phyloP scores from a whole-genome alignment of 2,888 invertebrate species.

The Drosophila flavopinicola region DNA sequence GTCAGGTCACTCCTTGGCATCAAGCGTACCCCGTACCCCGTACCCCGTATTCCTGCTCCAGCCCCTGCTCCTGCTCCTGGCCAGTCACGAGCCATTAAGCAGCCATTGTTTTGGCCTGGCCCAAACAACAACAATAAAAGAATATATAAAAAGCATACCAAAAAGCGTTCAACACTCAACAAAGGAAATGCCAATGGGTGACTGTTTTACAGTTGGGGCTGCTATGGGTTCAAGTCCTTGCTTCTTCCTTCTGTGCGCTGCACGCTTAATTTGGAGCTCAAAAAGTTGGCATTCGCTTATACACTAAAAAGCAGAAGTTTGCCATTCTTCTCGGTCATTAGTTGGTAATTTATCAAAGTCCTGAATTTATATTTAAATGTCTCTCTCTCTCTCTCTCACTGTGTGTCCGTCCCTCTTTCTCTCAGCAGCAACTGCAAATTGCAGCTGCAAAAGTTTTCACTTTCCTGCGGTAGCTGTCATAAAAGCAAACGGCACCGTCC shows the following conservation, averaged over 20 bases:
- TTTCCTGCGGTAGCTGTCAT: slow-evolving; percentile 52
- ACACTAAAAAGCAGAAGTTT: slow-evolving; percentile 67
- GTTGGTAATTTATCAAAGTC: slow-evolving; percentile 79
- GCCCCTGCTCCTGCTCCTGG: no score
- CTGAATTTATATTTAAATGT: slow-evolving; percentile 64
- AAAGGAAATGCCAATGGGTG: slow-evolving; percentile 19
- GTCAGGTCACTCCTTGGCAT: background rate
- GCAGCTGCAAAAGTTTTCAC: slow-evolving; percentile 62
- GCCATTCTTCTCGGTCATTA: slow-evolving; percentile 74
- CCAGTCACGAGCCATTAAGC: slow-evolving; percentile 69
- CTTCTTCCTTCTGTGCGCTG: background rate
- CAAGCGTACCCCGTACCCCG: background rate
- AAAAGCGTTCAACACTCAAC: slow-evolving; percentile 14
- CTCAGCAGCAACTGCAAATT: slow-evolving; percentile 49
- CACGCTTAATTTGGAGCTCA: slow-evolving; percentile 40
- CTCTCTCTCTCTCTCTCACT: background rate
- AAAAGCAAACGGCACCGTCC: slow-evolving; percentile 46
- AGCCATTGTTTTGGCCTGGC: slow-evolving; percentile 60
- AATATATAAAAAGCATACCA: background rate
- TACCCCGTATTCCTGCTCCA: background rate
- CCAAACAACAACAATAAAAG: slow-evolving; percentile 14
- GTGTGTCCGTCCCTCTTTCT: background rate
- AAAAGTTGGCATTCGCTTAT: slow-evolving; percentile 47
- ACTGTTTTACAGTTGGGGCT: background rate
- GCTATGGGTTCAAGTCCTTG: background rate